Percentiles rank a stretch among this genome's conserved stretches.
Evolutionary conservation across 2,888 invertebrate genomes (phyloP).

Genomic region (Dynastes hyllus): DNA sequence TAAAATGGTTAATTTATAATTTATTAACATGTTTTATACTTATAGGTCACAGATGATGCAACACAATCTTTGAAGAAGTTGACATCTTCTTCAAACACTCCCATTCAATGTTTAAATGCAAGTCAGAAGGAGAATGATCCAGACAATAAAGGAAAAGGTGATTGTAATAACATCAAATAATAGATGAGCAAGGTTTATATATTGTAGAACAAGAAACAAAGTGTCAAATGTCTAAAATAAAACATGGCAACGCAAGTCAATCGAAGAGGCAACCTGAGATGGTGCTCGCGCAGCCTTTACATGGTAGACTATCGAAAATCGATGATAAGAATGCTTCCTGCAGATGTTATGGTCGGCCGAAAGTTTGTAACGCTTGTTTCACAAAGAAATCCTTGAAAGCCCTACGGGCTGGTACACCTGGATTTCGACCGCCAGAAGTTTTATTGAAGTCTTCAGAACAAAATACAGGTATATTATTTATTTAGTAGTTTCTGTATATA

Average conservation of each 20-base stretch:
- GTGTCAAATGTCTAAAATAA: not conserved
- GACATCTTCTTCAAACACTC: not conserved
- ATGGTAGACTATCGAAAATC: not conserved
- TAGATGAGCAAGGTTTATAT: not conserved
- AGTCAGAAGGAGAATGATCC: constrained; percentile 52
- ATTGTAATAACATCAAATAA: not conserved
- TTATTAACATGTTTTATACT: not conserved
- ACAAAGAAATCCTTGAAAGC: constrained; percentile 80
- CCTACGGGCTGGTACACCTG: constrained; percentile 91
- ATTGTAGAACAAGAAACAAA: not conserved
- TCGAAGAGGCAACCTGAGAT: constrained; percentile 16
- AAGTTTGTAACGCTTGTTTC: constrained; percentile 80
- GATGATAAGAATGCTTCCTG: constrained; percentile 70
- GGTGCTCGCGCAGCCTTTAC: not conserved
- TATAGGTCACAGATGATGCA: constrained; percentile 16
- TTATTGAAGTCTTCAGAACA: constrained; percentile 86
- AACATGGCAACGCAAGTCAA: not conserved
- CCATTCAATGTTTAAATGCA: constrained; percentile 5
- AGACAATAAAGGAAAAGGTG: constrained; percentile 42
- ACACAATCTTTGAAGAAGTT: constrained; percentile 14
- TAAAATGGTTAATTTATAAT: not conserved
- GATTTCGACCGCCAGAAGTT: constrained; percentile 91
- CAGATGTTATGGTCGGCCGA: constrained; percentile 79
- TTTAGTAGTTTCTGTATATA: not conserved
- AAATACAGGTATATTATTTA: constrained; percentile 75